phyloP scores from a whole-genome alignment of 2,888 invertebrate genomes.

The Andricus quercusramuli region DNA sequence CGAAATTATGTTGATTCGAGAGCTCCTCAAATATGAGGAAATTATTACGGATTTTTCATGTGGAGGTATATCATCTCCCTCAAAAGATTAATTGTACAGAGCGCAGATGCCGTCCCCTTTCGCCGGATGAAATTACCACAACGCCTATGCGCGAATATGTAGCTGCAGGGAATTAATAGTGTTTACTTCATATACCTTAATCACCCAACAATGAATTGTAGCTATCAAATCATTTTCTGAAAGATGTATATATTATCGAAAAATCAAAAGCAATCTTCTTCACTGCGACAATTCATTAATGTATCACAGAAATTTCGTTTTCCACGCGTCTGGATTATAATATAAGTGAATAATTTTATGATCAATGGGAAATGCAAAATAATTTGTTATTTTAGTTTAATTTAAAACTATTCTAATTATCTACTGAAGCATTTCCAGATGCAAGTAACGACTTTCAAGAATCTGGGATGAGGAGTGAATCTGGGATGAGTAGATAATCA shows the following conservation, averaged over 20 bases:
- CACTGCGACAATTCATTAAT: too few relatives aligned
- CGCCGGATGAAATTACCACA: constrained; percentile 34
- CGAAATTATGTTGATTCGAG: constrained; percentile 6
- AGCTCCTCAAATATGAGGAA: background rate
- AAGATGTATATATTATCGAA: background rate
- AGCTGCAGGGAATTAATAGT: constrained; percentile 45
- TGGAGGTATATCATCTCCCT: background rate
- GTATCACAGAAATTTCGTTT: too few relatives aligned
- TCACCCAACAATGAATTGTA: constrained; percentile 25
- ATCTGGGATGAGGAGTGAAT: constrained; percentile 3
- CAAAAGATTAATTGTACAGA: constrained; percentile 16
- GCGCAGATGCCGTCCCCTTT: constrained; percentile 47
- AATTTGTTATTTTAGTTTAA: background rate
- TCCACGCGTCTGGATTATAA: background rate
- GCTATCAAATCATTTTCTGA: background rate
- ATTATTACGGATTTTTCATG: constrained; percentile 2
- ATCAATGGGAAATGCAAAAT: background rate
- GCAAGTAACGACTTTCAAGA: background rate
- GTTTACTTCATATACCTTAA: constrained; percentile 50
- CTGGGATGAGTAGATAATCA: background rate
- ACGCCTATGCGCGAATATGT: constrained; percentile 44
- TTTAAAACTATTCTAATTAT: background rate
- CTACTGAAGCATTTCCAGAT: background rate
- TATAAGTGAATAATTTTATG: background rate
- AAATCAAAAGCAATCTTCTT: background rate